Percentiles rank a stretch among this genome's conserved stretches.
phyloP scores from a whole-genome alignment of 2,113 vertebrate species.

The Tichodroma muraria region DNA sequence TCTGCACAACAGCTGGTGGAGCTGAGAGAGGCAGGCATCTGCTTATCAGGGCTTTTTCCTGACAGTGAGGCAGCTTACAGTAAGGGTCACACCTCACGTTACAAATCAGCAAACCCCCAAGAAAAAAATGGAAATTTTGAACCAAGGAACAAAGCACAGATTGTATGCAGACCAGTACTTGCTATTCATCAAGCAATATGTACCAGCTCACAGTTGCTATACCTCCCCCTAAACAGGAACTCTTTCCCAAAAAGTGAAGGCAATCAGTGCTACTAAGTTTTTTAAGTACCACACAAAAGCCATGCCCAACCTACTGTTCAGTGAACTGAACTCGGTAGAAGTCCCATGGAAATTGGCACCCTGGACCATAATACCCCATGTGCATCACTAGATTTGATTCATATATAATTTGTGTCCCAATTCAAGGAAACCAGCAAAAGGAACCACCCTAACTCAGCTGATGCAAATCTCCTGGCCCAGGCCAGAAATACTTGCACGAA shows the following conservation, averaged over 20 bases:
- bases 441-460: not conserved
- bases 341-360: rapidly evolving
- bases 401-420: not conserved
- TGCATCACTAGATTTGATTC: not conserved
- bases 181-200: not conserved
- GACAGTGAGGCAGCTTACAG: not conserved
- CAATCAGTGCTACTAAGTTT: not conserved
- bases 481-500: not conserved
- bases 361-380: rapidly evolving
- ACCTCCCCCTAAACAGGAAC: not conserved
- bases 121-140: not conserved
- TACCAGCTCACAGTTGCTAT: not conserved
- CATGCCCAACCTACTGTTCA: rapidly evolving
- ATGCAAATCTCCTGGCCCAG: not conserved
- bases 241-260: not conserved
- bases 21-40: not conserved
- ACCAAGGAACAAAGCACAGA: not conserved
- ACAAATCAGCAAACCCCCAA: not conserved
- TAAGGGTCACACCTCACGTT: not conserved
- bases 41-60: not conserved
- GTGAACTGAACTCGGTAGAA: not conserved
- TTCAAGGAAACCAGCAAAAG: not conserved
- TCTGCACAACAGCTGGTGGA: not conserved
- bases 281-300: not conserved
- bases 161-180: not conserved